Evolutionary conservation across 2,888 invertebrate species (phyloP).

Genomic region (Eristalis arbustorum): DNA sequence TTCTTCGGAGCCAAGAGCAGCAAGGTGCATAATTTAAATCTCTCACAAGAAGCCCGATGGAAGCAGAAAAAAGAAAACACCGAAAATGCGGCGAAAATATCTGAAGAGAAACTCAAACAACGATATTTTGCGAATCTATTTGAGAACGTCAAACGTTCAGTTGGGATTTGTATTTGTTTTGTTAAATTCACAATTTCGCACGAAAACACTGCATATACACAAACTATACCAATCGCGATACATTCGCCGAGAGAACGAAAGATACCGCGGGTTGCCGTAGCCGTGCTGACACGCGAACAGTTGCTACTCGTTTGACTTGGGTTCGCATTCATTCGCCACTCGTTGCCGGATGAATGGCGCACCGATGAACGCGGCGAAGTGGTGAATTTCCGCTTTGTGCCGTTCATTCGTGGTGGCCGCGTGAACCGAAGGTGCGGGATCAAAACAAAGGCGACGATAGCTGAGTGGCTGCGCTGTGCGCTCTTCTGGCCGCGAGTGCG

Average conservation of each 20-base stretch:
- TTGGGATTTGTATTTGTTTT: neutral
- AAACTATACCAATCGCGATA: slow-evolving; percentile 47
- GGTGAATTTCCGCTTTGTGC: slow-evolving; percentile 12
- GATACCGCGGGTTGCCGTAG: slow-evolving; percentile 53
- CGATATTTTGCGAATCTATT: slow-evolving; percentile 26
- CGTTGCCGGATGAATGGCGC: slow-evolving; percentile 14
- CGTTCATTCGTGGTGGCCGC: slow-evolving; percentile 9
- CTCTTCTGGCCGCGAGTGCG: neutral
- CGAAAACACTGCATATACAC: neutral
- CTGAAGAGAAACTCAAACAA: slow-evolving; percentile 59
- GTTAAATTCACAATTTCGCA: neutral
- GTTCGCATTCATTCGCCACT: slow-evolving; percentile 39
- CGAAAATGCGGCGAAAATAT: slow-evolving; percentile 70
- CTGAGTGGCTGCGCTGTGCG: neutral
- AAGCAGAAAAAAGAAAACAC: slow-evolving; percentile 23
- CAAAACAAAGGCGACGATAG: slow-evolving; percentile 64
- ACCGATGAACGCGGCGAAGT: neutral
- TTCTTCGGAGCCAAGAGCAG: slow-evolving; percentile 60
- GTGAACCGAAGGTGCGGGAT: slow-evolving; percentile 54
- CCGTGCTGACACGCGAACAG: slow-evolving; percentile 72
- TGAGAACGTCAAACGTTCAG: slow-evolving; percentile 29
- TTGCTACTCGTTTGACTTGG: slow-evolving; percentile 72
- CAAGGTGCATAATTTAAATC: slow-evolving; percentile 70
- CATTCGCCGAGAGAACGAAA: slow-evolving; percentile 61
- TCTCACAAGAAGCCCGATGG: slow-evolving; percentile 52